Evolutionary conservation across 2,113 vertebrate species (phyloP), one percentile per base, ranked within the genome.

Genomic region (Seriola rivoliana): DNA sequence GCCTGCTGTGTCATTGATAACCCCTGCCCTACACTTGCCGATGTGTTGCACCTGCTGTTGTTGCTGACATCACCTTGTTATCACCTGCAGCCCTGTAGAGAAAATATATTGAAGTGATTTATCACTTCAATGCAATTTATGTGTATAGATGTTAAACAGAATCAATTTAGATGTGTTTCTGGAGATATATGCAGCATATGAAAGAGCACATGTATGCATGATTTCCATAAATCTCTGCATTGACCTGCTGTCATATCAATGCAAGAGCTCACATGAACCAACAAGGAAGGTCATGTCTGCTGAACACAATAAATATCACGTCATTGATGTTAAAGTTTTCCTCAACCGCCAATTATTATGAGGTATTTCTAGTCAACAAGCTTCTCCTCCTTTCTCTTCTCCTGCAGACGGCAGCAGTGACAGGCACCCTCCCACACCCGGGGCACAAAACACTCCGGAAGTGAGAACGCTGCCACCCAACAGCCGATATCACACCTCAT

Each of bases 401-500:
- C 93, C 94, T 94, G 78, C 96, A 99, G 98, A 99, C 96, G 95
- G 97, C 97, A 95, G 96, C 97, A 96, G 96, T 96, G 97, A 99
- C 97, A 93, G 97, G 96, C 94, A 96, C 97, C 95, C 97, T 96
- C 92, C 97, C 97, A 86, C 97, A 95, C 89, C 96, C 96, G 94
- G 97, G 95, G 93, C 98, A 96, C 97, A 97, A 97, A 97, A 96
- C 95, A 92, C 97, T 97, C 92, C 97, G 97, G 97, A 98, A 99
- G 94, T 99, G 97, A 99, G 96, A 96, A 91, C 90, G 38, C 84
- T 89, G 91, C 95, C 95, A 78, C 90, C 88, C 6, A 95, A 96
- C 90, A 96, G 96, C 94, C 95, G 95, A 94, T 96, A 95, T 93
- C 96, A 96, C 96, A 95, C 96, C 92, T 95, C 97, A 94, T 96